Evolutionary conservation across 2,113 vertebrate genomes (phyloP).

Genomic region (Fregata magnificens): DNA sequence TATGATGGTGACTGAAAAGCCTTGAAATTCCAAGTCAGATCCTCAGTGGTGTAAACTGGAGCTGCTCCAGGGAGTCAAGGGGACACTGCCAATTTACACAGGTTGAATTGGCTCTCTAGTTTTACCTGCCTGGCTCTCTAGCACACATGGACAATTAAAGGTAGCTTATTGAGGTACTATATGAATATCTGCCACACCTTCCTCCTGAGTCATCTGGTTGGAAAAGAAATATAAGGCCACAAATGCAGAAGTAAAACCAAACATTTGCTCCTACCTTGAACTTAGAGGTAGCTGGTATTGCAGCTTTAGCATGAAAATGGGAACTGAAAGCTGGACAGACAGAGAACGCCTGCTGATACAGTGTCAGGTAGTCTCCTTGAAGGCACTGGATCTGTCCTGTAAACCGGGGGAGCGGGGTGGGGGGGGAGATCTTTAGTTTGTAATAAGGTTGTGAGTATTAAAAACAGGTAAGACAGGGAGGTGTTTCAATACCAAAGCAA

Average conservation of each 20-base stretch:
- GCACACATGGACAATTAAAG: not conserved
- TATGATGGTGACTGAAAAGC: constrained; percentile 35
- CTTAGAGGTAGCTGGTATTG: not conserved
- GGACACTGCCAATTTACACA: not conserved
- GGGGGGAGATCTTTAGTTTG: not conserved
- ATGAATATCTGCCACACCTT: not conserved
- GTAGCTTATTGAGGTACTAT: not conserved
- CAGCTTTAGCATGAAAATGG: not conserved
- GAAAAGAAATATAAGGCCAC: not conserved
- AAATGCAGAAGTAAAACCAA: not conserved
- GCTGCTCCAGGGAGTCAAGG: not conserved
- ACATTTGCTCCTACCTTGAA: not conserved
- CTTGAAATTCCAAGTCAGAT: constrained; percentile 12
- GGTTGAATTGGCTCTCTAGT: not conserved
- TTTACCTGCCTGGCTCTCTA: not conserved
- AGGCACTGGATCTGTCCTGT: not conserved
- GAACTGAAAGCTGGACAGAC: not conserved
- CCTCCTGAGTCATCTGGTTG: not conserved
- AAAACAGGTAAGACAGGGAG: not conserved
- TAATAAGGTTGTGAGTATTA: not conserved
- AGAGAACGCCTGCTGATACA: not conserved
- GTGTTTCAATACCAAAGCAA: not conserved
- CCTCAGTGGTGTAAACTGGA: not conserved
- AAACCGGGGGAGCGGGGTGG: not conserved
- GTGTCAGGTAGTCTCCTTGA: rapidly evolving